Evolutionary conservation across 1,140 invertebrate genomes (phyloP), one percentile per base, ranked within the genome.

Genomic region (Saccostrea glomerata): DNA sequence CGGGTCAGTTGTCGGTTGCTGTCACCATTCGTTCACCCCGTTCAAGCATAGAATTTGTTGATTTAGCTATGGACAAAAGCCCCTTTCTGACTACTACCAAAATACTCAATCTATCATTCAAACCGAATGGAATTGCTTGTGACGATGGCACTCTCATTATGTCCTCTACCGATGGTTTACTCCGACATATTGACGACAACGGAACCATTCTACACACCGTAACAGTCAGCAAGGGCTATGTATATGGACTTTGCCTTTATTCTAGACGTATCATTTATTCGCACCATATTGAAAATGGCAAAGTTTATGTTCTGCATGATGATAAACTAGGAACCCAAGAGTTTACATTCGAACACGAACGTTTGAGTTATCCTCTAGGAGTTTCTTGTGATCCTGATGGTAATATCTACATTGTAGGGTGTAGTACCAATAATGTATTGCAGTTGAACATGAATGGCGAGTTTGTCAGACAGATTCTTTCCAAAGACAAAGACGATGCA

Each of bases 381-480:
- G 40, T 84, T 23, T 30, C 82, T 15, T 55, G 7, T 84, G 82
- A 84, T 56, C 25, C 20, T 7, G 17, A 54, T 6, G 82, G 82
- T 23, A 84, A 84, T 54, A 36, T 84, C 7, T 84, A 84, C 47
- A 36, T 84, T 15, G 82, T 84, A 54, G 82, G 82, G 9, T 84
- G 40, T 84, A 84, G 82, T 54, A 84, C 82, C 20, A 84, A 84
- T 11, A 84, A 84, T 56, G 82, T 84, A 54, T 55, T 55, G 11
- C 82, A 84, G 47, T 20, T 84, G 12, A 55, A 54, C 20, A 23
- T 20, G 47, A 23, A 56, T 6, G 82, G 82, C 0, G 47, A 6
- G 23, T 54, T 84, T 84, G 82, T 84, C 2, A 55, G 82, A 15
- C 17, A 54, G 40, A 56, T 84, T 12, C 82, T 84, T 2, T 56